Evolutionary conservation across 2,797 vertebrate species (phyloP), one percentile per base, ranked within the genome.

Genomic region (Cephalopachus bancanus): DNA sequence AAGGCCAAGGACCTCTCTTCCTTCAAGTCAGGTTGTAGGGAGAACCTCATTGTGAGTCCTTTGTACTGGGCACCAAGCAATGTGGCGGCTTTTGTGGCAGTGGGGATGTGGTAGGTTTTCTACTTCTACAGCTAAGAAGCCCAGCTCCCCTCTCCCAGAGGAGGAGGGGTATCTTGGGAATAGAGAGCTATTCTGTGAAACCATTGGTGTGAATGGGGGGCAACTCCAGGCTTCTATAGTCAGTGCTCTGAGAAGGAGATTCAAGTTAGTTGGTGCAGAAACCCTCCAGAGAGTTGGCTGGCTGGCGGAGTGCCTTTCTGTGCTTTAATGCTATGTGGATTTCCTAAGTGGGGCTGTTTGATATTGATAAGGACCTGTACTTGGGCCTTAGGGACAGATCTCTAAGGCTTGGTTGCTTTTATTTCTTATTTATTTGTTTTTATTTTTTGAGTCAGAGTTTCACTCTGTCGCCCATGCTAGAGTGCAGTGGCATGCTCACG

Each of bases 221-320:
- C 51, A n/a, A 8, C 33, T 87, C 55, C 85, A 72, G 72, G 33
- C 78, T 92, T 88, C 59, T 20, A 6, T 76, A 51, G 33, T 86
- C 69, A 65, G 30, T 80, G 30, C 26, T 92, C 1, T 81, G 33
- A 55, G 28, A 69, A 95, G 75, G 51, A 93, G 51, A 88, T 79
- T 89, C 80, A 80, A 93, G 26, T 93, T 97, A 64, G 78, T 83
- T 44, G n/a, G 17, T 69, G 22, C 33, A 16, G n/a, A 91, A 80
- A 30, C 19, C 37, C 69, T 83, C n/a, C 72, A 65, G 79, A 26
- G 49, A 79, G 20, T 33, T 80, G 79, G 65, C 28, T 83, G 28
- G 44, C 78, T 44, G 74, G 55, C 24, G 19, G 14, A 28, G 5
- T 28, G 22, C 44, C 20, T 71, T 80, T 84, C 57, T 65, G 10